Evolutionary conservation across 2,888 invertebrate genomes (phyloP).

Genomic region (Hermodice carunculata): DNA sequence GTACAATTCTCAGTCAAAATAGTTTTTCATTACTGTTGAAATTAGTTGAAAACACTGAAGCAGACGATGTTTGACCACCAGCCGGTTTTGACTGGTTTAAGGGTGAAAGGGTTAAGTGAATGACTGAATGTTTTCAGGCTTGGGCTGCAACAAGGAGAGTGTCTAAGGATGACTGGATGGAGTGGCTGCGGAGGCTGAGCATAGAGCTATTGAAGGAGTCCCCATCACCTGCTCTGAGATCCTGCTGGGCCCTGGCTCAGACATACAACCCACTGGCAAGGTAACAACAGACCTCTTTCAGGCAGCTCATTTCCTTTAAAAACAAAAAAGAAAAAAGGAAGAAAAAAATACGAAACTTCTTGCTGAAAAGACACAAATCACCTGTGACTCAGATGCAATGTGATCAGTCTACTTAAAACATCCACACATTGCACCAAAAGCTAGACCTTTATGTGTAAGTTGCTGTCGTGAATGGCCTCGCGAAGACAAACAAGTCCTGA

Average conservation of each 20-base stretch:
- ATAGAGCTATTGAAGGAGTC: constrained; percentile 95
- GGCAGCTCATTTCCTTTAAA: constrained; percentile 4
- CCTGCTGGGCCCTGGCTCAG: constrained; percentile 84
- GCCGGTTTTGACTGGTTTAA: too few species aligned
- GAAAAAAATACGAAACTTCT: too few species aligned
- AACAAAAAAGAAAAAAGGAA: too few species aligned
- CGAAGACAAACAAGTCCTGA: too few species aligned
- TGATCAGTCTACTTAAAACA: background rate
- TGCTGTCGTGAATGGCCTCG: too few species aligned
- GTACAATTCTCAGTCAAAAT: too few species aligned
- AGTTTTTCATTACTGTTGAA: too few species aligned
- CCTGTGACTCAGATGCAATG: background rate
- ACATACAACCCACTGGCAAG: constrained; percentile 93
- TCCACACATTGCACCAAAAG: background rate
- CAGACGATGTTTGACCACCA: too few species aligned
- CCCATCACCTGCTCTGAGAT: constrained; percentile 92
- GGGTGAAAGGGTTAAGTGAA: too few species aligned
- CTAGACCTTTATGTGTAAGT: too few species aligned
- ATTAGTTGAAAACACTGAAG: too few species aligned
- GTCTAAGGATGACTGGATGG: constrained; percentile 98
- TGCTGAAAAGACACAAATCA: too few species aligned
- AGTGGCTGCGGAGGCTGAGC: constrained; percentile 93
- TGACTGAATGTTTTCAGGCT: constrained; percentile 25
- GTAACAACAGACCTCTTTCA: constrained; percentile 48
- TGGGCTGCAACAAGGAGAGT: constrained; percentile 81